A percentile compares a stretch with the other conserved stretches of the same genome.
Conservation (phyloP, 2,888 invertebrate species). For the Oligia strigilis region DNA sequence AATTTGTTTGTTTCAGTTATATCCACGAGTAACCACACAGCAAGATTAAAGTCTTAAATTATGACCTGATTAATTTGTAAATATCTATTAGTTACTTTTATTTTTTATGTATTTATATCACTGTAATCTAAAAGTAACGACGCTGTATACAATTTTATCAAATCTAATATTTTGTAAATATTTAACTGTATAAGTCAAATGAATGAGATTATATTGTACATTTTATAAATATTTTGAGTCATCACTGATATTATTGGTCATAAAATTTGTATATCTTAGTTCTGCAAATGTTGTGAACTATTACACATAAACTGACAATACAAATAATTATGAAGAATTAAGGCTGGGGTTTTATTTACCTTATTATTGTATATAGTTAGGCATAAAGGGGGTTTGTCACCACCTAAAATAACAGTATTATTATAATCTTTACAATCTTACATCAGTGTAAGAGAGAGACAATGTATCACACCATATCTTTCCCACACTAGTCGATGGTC, state of each 20-base stretch:
- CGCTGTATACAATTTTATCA: constrained; percentile 90
- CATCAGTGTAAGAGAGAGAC: not conserved
- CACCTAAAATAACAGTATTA: not conserved
- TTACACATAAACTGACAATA: constrained; percentile 90
- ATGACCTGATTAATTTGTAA: constrained; percentile 86
- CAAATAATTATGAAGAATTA: constrained; percentile 84
- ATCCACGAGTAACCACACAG: constrained; percentile 92
- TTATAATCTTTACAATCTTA: not conserved
- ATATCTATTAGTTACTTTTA: constrained; percentile 86
- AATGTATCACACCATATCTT: not conserved
- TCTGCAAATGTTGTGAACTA: constrained; percentile 89
- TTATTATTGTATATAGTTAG: not conserved
- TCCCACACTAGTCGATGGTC: not conserved
- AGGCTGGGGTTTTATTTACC: constrained; percentile 59
- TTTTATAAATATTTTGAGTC: constrained; percentile 90
- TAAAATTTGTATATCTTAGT: constrained; percentile 88
- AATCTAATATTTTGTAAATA: constrained; percentile 90
- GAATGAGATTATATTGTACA: constrained; percentile 91
- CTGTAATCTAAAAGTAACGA: constrained; percentile 86
- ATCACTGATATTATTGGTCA: constrained; percentile 85
- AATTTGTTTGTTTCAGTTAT: constrained; percentile 88
- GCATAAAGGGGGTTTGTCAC: not conserved
- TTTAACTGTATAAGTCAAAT: constrained; percentile 86
- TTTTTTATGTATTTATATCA: constrained; percentile 90
- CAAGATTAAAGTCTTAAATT: constrained; percentile 83